Evolutionary conservation across 2,888 invertebrate species (phyloP).

Genomic region (Cylindroiulus punctatus): DNA sequence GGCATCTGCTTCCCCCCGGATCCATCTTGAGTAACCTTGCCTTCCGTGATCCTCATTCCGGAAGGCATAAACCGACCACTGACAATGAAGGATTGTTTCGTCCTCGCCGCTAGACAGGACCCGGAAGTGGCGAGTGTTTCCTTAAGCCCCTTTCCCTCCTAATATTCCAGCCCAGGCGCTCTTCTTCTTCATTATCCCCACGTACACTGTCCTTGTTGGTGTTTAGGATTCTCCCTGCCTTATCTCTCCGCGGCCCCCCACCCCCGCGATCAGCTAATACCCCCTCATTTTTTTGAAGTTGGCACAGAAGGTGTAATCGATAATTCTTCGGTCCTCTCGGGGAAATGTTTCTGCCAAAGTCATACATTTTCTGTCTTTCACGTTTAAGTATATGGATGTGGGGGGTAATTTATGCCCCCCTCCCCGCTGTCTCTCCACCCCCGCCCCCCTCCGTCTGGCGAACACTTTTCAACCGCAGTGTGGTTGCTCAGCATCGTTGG

Average conservation of each 20-base stretch:
- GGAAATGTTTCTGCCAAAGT: constrained; percentile 43
- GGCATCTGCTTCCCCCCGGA: neutral
- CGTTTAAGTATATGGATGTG: constrained; percentile 47
- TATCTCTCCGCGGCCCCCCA: constrained; percentile 14
- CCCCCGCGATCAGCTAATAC: constrained; percentile 40
- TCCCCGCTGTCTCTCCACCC: neutral
- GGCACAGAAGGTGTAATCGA: constrained; percentile 45
- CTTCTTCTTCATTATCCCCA: constrained; percentile 44
- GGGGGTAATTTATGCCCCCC: constrained; percentile 37
- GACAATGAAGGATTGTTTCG: constrained; percentile 45
- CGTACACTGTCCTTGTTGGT: constrained; percentile 12
- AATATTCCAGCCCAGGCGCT: neutral
- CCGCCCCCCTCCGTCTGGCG: constrained; percentile 28
- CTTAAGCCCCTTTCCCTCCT: neutral
- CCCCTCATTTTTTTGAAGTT: constrained; percentile 44
- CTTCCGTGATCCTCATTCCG: constrained; percentile 29
- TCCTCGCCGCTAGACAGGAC: neutral
- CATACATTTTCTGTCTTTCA: constrained; percentile 47
- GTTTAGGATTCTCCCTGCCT: constrained; percentile 37
- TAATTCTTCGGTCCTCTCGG: constrained; percentile 43
- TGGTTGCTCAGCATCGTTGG: neutral
- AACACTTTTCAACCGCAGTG: constrained; percentile 4
- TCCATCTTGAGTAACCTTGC: neutral
- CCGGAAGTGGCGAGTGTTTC: constrained; percentile 47
- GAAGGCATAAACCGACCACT: constrained; percentile 37